A percentile compares a stretch with the other conserved stretches of the same genome.
Evolutionary conservation across 2,888 invertebrate genomes (phyloP).

Genomic region (Pharmacophagus antenor): DNA sequence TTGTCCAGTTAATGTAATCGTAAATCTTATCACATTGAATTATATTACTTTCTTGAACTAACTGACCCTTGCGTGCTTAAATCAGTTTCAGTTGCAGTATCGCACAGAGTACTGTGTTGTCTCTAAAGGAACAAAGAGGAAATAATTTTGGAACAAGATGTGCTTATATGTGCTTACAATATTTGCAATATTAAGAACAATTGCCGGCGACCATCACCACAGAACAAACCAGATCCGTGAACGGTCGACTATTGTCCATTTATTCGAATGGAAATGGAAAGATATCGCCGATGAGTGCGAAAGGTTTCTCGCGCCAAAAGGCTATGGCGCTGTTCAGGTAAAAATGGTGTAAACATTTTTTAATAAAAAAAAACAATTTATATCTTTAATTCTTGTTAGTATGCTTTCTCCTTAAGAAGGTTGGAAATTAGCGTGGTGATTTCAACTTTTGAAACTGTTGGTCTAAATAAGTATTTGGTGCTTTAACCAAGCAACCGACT

Average conservation of each 20-base stretch:
- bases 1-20: too few species aligned
- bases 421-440: too few species aligned
- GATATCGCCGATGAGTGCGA: slow-evolving; percentile 91
- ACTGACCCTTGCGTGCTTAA: too few species aligned
- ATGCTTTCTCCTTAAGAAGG: too few species aligned
- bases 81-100: too few species aligned
- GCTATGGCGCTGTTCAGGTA: slow-evolving; percentile 82
- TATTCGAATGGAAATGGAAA: slow-evolving; percentile 91
- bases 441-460: too few species aligned
- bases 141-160: slow-evolving; percentile 26
- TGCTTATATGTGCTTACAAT: not conserved
- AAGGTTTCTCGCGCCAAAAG: slow-evolving; percentile 85
- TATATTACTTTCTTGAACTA: not conserved
- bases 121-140: not conserved
- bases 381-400: too few species aligned
- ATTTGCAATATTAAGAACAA: not conserved
- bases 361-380: not conserved
- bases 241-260: slow-evolving; percentile 85
- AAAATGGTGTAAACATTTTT: not conserved
- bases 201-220: slow-evolving; percentile 34
- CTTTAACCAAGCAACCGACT: too few species aligned
- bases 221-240: slow-evolving; percentile 72
- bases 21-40: not conserved
- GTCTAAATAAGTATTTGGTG: too few species aligned
- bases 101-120: too few species aligned